Evolutionary conservation across 2,888 invertebrate genomes (phyloP).

Genomic region (Macrophya annulata): DNA sequence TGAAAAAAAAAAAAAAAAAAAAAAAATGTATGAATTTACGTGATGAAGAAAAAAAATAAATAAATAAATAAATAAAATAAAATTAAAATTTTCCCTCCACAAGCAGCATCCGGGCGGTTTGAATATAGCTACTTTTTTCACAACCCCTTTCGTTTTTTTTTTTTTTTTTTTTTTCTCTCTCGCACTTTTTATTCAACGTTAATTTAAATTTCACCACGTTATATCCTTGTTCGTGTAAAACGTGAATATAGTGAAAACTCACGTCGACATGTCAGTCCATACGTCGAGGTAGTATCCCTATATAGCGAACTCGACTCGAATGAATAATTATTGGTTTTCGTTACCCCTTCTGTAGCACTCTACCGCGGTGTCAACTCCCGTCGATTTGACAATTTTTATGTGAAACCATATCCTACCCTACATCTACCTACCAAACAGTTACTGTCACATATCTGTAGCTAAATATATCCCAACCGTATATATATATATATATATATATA

Average conservation of each 20-base stretch:
- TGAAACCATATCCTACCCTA: not conserved
- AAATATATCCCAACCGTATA: not conserved
- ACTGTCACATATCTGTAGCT: not conserved
- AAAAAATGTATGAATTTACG: not conserved
- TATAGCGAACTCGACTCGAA: constrained; percentile 18
- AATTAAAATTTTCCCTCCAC: not conserved
- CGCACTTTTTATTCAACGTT: constrained; percentile 23
- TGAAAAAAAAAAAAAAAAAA: too few relatives aligned
- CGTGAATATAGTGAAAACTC: constrained; percentile 2
- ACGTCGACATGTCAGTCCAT: constrained; percentile 14
- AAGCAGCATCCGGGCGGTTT: not conserved
- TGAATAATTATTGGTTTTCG: constrained; percentile 53
- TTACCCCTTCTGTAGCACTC: constrained; percentile 2
- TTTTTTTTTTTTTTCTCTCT: not conserved
- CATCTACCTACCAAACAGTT: not conserved
- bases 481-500: not conserved
- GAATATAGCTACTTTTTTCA: constrained; percentile 20
- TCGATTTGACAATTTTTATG: constrained; percentile 3
- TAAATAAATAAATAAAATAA: not conserved
- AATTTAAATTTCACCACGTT: constrained; percentile 41
- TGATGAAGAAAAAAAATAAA: not conserved
- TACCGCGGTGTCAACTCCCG: not conserved
- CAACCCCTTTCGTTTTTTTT: not conserved
- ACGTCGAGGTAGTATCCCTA: constrained; percentile 1
- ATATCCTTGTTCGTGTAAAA: constrained; percentile 1